Percentiles rank a stretch among this genome's conserved stretches.
Evolutionary conservation across 1,140 invertebrate species (phyloP).

Genomic region (Ectropis grisescens): DNA sequence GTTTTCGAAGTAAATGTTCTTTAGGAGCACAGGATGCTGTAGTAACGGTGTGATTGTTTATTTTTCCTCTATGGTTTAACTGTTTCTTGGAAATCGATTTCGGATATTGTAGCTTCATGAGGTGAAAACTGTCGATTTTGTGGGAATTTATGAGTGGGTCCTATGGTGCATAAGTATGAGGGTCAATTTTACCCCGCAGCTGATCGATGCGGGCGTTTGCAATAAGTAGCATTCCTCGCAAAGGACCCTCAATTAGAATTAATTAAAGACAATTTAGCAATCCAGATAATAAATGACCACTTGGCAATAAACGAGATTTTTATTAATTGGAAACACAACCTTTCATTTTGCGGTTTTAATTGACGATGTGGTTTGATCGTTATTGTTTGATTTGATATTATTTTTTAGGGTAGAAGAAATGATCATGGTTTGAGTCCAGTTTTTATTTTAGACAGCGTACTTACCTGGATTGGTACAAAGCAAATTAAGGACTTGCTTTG

Average conservation of each 20-base stretch:
- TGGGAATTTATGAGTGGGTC: conserved; percentile 28
- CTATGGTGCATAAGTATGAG: conserved; percentile 26
- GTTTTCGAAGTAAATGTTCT: conserved; percentile 14
- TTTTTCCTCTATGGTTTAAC: conserved; percentile 14
- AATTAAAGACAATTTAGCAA: conserved; percentile 68
- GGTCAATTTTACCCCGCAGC: conserved; percentile 32
- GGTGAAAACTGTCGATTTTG: too few relatives aligned
- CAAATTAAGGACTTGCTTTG: too few relatives aligned
- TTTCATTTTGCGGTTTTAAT: too few relatives aligned
- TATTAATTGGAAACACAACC: conserved; percentile 51
- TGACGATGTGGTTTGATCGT: too few relatives aligned
- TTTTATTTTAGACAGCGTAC: too few relatives aligned
- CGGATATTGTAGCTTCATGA: too few relatives aligned
- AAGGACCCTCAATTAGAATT: conserved; percentile 63
- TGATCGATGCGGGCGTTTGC: conserved; percentile 49
- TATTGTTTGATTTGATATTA: too few relatives aligned
- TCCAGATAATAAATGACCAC: conserved; percentile 52
- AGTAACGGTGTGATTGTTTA: conserved; percentile 14
- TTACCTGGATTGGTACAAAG: too few relatives aligned
- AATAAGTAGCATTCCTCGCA: conserved; percentile 43
- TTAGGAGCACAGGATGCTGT: conserved; percentile 16
- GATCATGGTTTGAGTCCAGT: too few relatives aligned
- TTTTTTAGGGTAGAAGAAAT: too few relatives aligned
- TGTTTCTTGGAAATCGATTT: conserved; percentile 7
- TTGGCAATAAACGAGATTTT: conserved; percentile 59